phyloP scores from a whole-genome alignment of 2,113 vertebrate species.

The Crotalus helleri region DNA sequence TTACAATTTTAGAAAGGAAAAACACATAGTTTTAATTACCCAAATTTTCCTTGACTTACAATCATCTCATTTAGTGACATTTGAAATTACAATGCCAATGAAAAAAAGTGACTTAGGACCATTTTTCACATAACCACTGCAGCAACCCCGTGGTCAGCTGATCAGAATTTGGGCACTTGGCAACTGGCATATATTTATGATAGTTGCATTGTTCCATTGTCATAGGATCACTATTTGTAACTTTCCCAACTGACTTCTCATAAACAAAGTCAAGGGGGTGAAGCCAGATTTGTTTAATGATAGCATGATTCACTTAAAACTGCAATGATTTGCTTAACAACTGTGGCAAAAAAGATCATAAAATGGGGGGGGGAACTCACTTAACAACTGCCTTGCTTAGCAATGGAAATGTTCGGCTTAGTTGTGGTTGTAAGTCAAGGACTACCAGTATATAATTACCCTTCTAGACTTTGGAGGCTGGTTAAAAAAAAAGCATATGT shows the following conservation, averaged over 20 bases:
- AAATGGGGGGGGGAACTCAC: neutral
- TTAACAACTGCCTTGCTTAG: neutral
- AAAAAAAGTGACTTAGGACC: neutral
- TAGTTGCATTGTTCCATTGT: neutral
- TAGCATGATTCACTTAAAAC: neutral
- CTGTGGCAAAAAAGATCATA: neutral
- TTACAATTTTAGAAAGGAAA: neutral
- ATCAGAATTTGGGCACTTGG: neutral
- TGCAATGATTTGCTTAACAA: neutral
- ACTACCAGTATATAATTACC: neutral
- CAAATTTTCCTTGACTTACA: neutral
- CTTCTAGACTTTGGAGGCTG: neutral
- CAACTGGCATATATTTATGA: neutral
- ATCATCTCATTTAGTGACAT: neutral
- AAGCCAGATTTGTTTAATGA: neutral
- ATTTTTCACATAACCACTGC: neutral
- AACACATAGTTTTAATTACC: neutral
- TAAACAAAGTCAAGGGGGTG: neutral
- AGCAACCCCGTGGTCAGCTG: neutral
- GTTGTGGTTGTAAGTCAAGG: neutral
- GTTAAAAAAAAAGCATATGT: neutral
- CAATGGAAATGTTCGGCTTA: neutral
- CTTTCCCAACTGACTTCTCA: neutral
- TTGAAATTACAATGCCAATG: neutral
- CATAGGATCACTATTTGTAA: neutral